These are phyloP conservation scores for Pica pica DNA, from an alignment of 2,113 vertebrate species.

Conservation along the genomic window DNA sequence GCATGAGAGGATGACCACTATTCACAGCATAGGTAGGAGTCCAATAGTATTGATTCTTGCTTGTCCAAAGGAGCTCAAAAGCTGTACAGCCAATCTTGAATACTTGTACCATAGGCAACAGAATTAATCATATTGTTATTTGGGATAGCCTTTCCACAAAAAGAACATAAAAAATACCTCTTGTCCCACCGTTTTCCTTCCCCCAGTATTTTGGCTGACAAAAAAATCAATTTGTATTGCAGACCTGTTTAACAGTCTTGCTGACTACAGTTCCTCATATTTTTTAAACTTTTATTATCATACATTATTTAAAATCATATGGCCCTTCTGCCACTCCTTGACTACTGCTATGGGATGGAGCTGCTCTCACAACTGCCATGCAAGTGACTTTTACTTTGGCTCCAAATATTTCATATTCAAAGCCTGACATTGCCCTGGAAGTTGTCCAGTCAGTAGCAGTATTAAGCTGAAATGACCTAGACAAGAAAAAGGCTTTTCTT, in stretches of 20 bases:
- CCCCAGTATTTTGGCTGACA: neutral
- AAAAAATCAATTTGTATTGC: neutral
- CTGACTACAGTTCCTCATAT: neutral
- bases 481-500: neutral
- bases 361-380: neutral
- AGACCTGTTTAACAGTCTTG: neutral
- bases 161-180: neutral
- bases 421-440: neutral
- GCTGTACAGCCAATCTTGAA: neutral
- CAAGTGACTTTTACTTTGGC: neutral
- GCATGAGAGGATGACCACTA: neutral
- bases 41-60: neutral
- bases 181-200: neutral
- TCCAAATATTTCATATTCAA: neutral
- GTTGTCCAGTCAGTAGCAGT: neutral
- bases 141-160: neutral
- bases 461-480: neutral
- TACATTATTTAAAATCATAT: neutral
- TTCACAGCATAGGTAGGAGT: neutral
- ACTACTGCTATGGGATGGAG: neutral
- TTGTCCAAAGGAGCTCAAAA: neutral
- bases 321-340: neutral
- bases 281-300: neutral
- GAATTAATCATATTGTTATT: neutral
- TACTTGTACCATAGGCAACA: neutral